Evolutionary conservation across 2,797 vertebrate species (phyloP).

Genomic region (Myripristis murdjan): DNA sequence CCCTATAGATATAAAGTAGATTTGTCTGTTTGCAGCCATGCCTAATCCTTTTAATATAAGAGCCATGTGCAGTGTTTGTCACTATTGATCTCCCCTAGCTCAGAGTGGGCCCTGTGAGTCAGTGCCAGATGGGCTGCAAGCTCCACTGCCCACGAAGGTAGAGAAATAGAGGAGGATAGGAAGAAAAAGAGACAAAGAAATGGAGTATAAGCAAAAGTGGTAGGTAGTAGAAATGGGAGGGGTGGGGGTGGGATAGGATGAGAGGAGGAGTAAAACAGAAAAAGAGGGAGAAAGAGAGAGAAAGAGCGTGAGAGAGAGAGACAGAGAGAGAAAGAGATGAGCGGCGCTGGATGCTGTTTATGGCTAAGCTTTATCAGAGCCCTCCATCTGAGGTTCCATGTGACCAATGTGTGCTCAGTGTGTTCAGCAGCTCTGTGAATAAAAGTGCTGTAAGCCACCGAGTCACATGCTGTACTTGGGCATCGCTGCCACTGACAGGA

Average conservation of each 20-base stretch:
- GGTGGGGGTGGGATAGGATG: slow-evolving; percentile 28
- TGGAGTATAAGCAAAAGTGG: slow-evolving; percentile 68
- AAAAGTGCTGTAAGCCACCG: slow-evolving; percentile 67
- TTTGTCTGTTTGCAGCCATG: slow-evolving; percentile 70
- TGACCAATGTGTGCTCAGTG: slow-evolving; percentile 80
- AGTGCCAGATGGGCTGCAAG: slow-evolving; percentile 84
- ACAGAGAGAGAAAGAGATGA: slow-evolving; percentile 40
- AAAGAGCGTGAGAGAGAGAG: neutral
- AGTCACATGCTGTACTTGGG: slow-evolving; percentile 63
- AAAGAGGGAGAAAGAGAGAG: slow-evolving; percentile 7
- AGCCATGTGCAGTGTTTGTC: slow-evolving; percentile 83
- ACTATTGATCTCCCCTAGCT: slow-evolving; percentile 83
- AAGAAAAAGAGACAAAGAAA: slow-evolving; percentile 72
- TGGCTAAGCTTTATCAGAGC: slow-evolving; percentile 84
- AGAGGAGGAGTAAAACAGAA: slow-evolving; percentile 50
- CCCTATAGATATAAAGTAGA: slow-evolving; percentile 45
- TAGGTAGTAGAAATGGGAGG: slow-evolving; percentile 59
- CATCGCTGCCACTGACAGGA: slow-evolving; percentile 62
- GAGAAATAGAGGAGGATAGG: slow-evolving; percentile 66
- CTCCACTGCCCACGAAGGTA: slow-evolving; percentile 80
- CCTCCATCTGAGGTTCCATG: slow-evolving; percentile 84
- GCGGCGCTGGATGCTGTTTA: slow-evolving; percentile 73
- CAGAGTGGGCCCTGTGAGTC: slow-evolving; percentile 80
- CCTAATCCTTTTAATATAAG: slow-evolving; percentile 83
- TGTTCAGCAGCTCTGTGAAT: slow-evolving; percentile 71